Percentiles rank a stretch among this genome's conserved stretches.
Evolutionary conservation across 2,888 invertebrate species (phyloP).

Genomic region (Euclidia mi): DNA sequence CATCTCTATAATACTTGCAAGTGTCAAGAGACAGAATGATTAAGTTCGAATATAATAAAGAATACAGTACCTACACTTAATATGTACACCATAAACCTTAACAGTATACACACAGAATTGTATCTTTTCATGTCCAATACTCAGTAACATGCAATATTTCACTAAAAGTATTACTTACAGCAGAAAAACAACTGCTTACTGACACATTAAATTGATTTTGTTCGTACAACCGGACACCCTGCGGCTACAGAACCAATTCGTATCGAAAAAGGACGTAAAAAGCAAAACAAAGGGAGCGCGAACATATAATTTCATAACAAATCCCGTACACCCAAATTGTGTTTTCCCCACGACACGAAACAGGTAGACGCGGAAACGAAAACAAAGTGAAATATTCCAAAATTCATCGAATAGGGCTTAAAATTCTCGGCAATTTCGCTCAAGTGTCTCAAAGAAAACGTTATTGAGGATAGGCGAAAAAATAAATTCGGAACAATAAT

Average conservation of each 20-base stretch:
- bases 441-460: conserved; percentile 45
- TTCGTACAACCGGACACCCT: conserved; percentile 12
- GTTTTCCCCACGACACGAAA: conserved; percentile 25
- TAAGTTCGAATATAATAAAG: too few species aligned
- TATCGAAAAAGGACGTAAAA: conserved; percentile 28
- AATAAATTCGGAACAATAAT: conserved; percentile 51
- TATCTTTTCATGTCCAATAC: too few species aligned
- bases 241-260: conserved; percentile 17
- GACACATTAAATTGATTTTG: conserved; percentile 25
- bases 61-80: too few species aligned
- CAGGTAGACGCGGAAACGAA: conserved; percentile 18
- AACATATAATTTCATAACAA: conserved; percentile 36
- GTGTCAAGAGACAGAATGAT: too few species aligned
- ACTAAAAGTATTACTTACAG: too few species aligned
- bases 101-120: too few species aligned
- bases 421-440: conserved; percentile 34
- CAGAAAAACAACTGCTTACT: not conserved
- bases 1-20: too few species aligned
- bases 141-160: too few species aligned
- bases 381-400: conserved; percentile 48
- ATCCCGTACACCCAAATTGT: conserved; percentile 30
- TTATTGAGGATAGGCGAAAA: conserved; percentile 32
- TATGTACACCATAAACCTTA: too few species aligned
- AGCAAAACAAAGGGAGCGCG: conserved; percentile 16
- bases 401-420: conserved; percentile 41